Evolutionary conservation across 2,888 invertebrate species (phyloP), one percentile per base, ranked within the genome.

Genomic region (Dexiosoma caninum): DNA sequence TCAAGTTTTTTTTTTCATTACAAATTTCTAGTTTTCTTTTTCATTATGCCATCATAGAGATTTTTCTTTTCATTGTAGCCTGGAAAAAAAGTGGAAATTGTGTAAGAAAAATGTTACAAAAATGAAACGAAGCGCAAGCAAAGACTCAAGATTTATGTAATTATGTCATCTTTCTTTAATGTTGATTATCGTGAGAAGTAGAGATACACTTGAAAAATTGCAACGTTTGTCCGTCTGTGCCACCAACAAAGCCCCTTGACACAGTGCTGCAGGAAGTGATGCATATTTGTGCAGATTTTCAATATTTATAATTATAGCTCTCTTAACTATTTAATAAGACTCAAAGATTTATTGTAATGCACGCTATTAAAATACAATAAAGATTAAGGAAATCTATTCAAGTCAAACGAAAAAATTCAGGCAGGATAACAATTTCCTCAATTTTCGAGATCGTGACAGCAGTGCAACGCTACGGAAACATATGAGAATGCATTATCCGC

Each of bases 121-220:
- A 62, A 32, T n/a, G 27, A 62, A 44, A 32, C 32, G 62, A 46
- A 46, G 62, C 62, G n/a, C 46, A 40, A 27, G 40, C 27, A 16
- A 55, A 67, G 12, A 35, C 57, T 57, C 2, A 16, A 66, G 57
- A 67, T 66, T 66, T 57, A 76, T 69, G 62, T 62, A 76, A 76
- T 76, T 69, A 76, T 76, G 67, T 69, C 44, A 76, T 76, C 62
- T 60, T 60, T 60, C 35, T 76, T 76, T 62, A 69, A 77, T 57
- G 66, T 49, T 75, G 75, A 67, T 75, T 75, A 75, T 59, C 66
- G 66, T 75, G 59, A 59, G 66, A 59, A 75, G 40, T 35, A 19
- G 37, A 64, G 23, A 51, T 49, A 64, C 51, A 51, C 49, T 64
- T 23, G 16, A 37, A 27, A 27, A 46, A 14, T 23, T 10, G 4